Percentiles rank a stretch among this genome's conserved stretches.
Conservation (phyloP, 1,140 invertebrate genomes). For the Cyphomyrmex costatus region DNA sequence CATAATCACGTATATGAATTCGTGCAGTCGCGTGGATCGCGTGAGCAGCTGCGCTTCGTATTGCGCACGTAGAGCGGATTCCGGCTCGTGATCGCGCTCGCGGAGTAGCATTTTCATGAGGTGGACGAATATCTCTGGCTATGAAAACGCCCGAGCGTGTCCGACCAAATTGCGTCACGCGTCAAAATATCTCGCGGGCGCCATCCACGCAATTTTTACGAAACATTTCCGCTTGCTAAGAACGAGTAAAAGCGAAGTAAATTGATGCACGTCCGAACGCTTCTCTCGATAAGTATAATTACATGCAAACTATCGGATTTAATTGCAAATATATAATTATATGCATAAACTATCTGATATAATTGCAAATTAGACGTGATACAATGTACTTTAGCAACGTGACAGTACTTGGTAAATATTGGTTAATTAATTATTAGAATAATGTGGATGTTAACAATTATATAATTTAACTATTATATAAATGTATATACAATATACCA, state of each 20-base stretch:
- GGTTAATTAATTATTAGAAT: constrained; percentile 8
- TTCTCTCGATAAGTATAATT: background rate
- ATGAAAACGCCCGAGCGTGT: constrained; percentile 36
- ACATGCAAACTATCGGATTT: background rate
- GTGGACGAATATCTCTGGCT: constrained; percentile 29
- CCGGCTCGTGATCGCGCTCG: constrained; percentile 22
- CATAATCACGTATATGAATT: constrained; percentile 83
- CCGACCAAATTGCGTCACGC: background rate
- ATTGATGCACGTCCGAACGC: background rate
- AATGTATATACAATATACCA: too few species aligned
- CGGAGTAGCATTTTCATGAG: constrained; percentile 39
- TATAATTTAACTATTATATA: too few species aligned
- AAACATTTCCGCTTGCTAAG: background rate
- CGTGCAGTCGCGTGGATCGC: constrained; percentile 54
- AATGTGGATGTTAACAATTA: background rate
- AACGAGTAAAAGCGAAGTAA: background rate
- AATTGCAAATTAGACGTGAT: background rate
- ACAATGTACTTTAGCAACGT: background rate
- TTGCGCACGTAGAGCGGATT: constrained; percentile 25
- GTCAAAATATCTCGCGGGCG: background rate
- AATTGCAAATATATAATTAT: background rate
- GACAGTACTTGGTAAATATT: constrained; percentile 2
- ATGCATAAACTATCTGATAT: background rate
- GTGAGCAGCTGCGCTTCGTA: constrained; percentile 32
- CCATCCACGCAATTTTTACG: background rate